These are phyloP conservation scores for Antennarius striatus DNA, from an alignment of 2,113 vertebrate genomes.

Conservation along the genomic window DNA sequence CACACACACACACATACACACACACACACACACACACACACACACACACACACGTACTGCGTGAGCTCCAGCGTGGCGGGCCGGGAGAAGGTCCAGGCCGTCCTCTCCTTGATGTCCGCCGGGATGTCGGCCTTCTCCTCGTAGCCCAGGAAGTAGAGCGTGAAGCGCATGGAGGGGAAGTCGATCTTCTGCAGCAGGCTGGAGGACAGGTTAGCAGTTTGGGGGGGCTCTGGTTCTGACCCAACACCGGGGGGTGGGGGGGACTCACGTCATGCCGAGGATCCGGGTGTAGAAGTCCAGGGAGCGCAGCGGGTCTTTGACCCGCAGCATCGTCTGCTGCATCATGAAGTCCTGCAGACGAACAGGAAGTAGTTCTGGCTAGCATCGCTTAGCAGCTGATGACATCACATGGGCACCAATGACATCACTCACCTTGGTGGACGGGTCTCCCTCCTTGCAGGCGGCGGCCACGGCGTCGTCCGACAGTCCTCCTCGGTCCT, in stretches of 20 bases:
- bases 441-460: conserved; percentile 45
- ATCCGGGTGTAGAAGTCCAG: conserved; percentile 60
- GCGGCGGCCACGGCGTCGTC: conserved; percentile 21
- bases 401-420: too few relatives aligned
- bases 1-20: conserved; percentile 28
- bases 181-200: conserved; percentile 63
- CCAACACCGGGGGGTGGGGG: background rate
- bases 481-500: background rate
- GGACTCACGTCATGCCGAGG: conserved; percentile 64
- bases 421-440: conserved; percentile 37
- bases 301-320: conserved; percentile 45
- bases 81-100: conserved; percentile 58
- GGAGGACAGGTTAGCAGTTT: background rate
- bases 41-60: conserved; percentile 23
- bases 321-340: conserved; percentile 67
- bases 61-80: conserved; percentile 50
- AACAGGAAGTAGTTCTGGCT: background rate
- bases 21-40: conserved; percentile 12
- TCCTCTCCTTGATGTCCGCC: conserved; percentile 38
- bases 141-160: conserved; percentile 52
- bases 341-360: conserved; percentile 61
- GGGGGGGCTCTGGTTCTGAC: background rate
- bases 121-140: conserved; percentile 55
- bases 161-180: conserved; percentile 57
- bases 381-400: too few relatives aligned